A percentile compares a stretch with the other conserved stretches of the same genome.
phyloP scores from a whole-genome alignment of 2,113 vertebrate genomes.

The Arizona elegans region DNA sequence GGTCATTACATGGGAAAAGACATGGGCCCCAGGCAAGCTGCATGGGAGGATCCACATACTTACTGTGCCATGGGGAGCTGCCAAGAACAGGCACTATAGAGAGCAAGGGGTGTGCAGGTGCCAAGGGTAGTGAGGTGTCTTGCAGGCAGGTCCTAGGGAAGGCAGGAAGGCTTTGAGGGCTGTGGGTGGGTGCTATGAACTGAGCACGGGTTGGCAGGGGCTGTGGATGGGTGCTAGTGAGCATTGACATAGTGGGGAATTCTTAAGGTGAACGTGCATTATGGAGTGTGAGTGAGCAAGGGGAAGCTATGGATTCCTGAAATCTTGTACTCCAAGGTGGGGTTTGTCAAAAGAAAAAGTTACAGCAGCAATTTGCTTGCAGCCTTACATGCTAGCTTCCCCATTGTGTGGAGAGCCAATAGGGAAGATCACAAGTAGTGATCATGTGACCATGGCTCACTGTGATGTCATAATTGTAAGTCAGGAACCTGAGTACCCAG shows the following conservation, averaged over 20 bases:
- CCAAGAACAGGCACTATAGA: neutral
- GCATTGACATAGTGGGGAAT: neutral
- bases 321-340: neutral
- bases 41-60: neutral
- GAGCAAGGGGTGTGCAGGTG: neutral
- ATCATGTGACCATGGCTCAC: neutral
- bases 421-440: neutral
- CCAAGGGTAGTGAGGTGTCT: neutral
- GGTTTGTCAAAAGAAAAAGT: neutral
- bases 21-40: neutral
- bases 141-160: neutral
- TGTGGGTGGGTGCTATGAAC: neutral
- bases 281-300: neutral
- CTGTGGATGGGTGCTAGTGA: neutral
- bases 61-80: neutral
- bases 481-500: neutral
- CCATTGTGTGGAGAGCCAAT: neutral
- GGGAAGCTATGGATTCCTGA: neutral
- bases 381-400: neutral
- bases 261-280: neutral
- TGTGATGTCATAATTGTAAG: neutral
- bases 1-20: neutral
- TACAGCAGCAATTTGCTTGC: neutral
- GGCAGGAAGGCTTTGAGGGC: neutral
- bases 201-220: neutral